Conservation (phyloP, 2,888 invertebrate genomes). For the Acanthopleura granulata region DNA sequence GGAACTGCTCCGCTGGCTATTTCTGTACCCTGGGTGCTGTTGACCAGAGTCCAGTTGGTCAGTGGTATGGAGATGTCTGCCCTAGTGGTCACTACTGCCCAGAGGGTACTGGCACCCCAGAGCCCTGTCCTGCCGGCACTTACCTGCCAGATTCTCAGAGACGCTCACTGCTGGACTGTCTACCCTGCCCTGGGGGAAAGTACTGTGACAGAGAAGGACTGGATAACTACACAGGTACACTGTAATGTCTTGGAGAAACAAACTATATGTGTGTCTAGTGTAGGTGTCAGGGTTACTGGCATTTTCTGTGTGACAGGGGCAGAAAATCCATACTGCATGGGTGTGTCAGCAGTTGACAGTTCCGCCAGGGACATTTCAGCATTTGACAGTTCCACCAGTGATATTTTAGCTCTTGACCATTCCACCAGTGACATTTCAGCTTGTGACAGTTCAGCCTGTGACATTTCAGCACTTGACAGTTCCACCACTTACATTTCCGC, state of each 20-base stretch:
- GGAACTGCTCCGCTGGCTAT: slow-evolving; percentile 55
- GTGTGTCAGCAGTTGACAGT: no score
- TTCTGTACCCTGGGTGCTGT: slow-evolving; percentile 51
- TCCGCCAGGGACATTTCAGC: no score
- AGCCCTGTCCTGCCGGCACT: slow-evolving; percentile 61
- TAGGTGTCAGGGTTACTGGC: no score
- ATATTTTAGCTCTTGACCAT: no score
- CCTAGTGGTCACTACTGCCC: slow-evolving; percentile 63
- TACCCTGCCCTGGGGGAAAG: slow-evolving; percentile 61
- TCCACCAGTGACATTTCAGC: no score
- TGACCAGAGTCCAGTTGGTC: slow-evolving; percentile 40
- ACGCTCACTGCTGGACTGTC: slow-evolving; percentile 43
- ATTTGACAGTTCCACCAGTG: no score
- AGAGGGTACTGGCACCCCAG: slow-evolving; percentile 53
- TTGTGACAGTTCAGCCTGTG: no score
- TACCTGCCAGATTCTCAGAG: slow-evolving; percentile 51
- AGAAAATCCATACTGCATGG: no score
- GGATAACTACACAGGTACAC: slow-evolving; percentile 60
- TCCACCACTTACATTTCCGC: no score
- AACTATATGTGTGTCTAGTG: neutral
- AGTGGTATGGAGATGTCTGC: slow-evolving; percentile 60
- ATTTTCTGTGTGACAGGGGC: no score
- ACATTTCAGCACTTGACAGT: no score
- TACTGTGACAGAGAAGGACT: slow-evolving; percentile 57
- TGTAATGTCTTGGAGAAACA: no score